Evolutionary conservation across 2,797 vertebrate genomes (phyloP), one percentile per base, ranked within the genome.

Genomic region (Sebastes baramenuke): DNA sequence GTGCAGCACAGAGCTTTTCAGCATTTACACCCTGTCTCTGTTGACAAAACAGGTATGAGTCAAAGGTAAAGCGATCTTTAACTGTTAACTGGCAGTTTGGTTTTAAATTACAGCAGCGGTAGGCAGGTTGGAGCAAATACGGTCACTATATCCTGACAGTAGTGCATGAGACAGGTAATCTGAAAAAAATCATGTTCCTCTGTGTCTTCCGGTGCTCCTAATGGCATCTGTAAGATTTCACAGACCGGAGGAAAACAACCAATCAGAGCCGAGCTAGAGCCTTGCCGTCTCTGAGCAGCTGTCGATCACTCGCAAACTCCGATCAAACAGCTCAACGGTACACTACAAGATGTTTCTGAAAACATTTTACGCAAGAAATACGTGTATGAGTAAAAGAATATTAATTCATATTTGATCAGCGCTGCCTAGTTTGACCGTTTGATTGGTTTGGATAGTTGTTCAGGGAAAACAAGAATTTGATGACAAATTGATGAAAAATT

Each of bases 11-110:
- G 3, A 71, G 54, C 30, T 82, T 89, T 82, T 75, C 32, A 80
- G 66, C 58, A 56, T 88, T 82, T 56, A 52, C 27, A 79, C 79
- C 70, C 62, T 83, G 66, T 8, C 77, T 85, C 72, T 74, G 75
- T 61, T 59, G 25, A 60, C 55, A 76, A 61, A 84, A 78, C 77
- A 85, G 79, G 72, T 84, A 55, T 69, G 62, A 83, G 30, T 70
- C 34, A 72, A 62, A 85, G 65, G 62, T 62, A 36, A 25, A 55
- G 5, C 0, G 7, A 49, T 67, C 29, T 67, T 59, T 38, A 55
- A 54, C 58, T 36, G 59, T 13, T 22, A 29, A 70, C 22, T 18
- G 69, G 58, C 18, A 2, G 18, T 83, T 91, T 75, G 20, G 16
- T 69, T 86, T 70, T 77, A 49, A 55, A 67, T 82, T 66, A 49